Base-by-base conservation (phyloP, 1,140 invertebrate genomes). In the Platyscapa corneri region DNA sequence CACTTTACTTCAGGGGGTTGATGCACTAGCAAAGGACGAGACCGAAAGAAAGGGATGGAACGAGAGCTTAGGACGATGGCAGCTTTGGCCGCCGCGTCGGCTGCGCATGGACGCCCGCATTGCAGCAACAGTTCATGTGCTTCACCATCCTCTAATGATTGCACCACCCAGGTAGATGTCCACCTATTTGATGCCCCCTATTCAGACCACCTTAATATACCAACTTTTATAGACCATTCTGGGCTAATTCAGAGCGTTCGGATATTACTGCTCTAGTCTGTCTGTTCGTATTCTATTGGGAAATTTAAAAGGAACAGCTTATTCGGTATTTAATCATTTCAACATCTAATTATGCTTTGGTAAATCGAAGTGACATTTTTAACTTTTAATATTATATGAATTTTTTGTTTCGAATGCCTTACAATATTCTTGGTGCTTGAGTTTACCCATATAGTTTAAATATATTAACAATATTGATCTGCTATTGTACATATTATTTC, bases 101-200 rank as follows among this genome's bases (percentile, higher is more conserved):
- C 53, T 72, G 88, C 88, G 89, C 88, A 92, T 91, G 85, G 89
- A 86, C 89, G 87, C 89, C 91, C 90, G 91, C 91, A 93, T 91
- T 93, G 91, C 91, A 92, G 91, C 89, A 91, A 90, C 88, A 88
- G 90, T 89, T 89, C n/a, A n/a, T n/a, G n/a, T n/a, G n/a, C n/a
- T n/a, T n/a, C 89, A 90, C 89, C 89, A 90, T 90, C 87, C 91
- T 91, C 91, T 91, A 90, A 91, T 91, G 89, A 85, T 75, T 89
- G 88, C 90, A 90, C 88, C 89, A 92, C 88, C 88, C 89, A 90
- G 89, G 88, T 90, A 90, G 88, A 86, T 89, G 89, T 89, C 88
- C 87, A 90, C 77, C 39, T 42, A 7, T 0, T 23, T 30, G 0
- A 8, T 70, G 34, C 42, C 23, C 0, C 23, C 23, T 60, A 60